These are phyloP conservation scores for human DNA, from an alignment of 2,113 vertebrate species.

Conservation along the genomic window DNA sequence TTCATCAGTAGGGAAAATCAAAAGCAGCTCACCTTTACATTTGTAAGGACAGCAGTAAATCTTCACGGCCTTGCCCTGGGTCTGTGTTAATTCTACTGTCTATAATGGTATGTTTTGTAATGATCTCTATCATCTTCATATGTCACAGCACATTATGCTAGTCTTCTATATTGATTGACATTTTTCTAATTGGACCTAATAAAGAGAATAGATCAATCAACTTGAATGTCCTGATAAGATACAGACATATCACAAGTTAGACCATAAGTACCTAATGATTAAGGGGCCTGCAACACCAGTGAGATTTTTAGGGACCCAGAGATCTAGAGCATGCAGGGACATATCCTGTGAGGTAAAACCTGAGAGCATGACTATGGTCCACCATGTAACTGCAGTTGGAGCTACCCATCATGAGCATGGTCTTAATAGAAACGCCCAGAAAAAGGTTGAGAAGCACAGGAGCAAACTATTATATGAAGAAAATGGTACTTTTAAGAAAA, in stretches of 20 bases:
- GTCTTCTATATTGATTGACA: not conserved
- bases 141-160: not conserved
- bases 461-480: not conserved
- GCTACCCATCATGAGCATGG: not conserved
- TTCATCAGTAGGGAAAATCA: not conserved
- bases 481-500: not conserved
- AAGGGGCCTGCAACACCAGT: not conserved
- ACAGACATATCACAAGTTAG: not conserved
- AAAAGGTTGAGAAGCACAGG: not conserved
- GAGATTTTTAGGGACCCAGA: not conserved
- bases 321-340: not conserved
- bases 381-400: not conserved
- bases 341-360: not conserved
- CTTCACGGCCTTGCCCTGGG: not conserved
- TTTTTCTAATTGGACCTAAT: conserved; percentile 8
- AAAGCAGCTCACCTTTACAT: not conserved
- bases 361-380: not conserved
- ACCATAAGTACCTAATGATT: not conserved
- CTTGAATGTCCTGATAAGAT: not conserved
- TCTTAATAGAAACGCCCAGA: not conserved
- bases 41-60: not conserved
- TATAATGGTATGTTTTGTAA: not conserved
- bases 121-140: not conserved
- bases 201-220: not conserved
- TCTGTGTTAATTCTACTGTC: not conserved